Evolutionary conservation across 2,113 vertebrate genomes (phyloP).

Genomic region (Podilymbus podiceps): DNA sequence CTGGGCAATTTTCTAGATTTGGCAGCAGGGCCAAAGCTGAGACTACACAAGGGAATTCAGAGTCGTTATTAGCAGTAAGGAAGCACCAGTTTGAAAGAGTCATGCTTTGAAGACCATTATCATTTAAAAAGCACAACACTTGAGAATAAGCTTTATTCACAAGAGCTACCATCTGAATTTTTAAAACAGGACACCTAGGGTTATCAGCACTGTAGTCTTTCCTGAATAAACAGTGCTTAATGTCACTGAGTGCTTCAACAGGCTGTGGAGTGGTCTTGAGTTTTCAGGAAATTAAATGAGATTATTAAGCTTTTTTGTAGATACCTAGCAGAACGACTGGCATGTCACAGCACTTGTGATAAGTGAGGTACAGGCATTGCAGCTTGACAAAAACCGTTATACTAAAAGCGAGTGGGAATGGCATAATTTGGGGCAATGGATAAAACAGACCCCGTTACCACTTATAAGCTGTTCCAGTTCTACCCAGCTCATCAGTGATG

Average conservation of each 20-base stretch:
- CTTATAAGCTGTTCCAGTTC: background rate
- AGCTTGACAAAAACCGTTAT: background rate
- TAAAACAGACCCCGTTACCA: background rate
- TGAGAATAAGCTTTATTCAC: background rate
- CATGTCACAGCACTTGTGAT: background rate
- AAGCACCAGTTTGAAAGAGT: background rate
- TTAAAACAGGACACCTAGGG: background rate
- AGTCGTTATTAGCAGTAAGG: background rate
- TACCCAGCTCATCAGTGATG: background rate
- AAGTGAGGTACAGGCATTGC: accelerated
- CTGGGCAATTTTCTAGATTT: background rate
- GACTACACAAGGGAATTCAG: background rate
- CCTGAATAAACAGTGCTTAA: background rate
- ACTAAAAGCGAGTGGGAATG: background rate
- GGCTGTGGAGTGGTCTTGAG: background rate
- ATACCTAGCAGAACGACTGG: background rate
- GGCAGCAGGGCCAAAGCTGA: background rate
- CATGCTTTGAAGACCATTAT: background rate
- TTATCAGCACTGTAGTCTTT: background rate
- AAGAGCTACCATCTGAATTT: background rate
- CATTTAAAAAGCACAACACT: background rate
- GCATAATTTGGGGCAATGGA: background rate
- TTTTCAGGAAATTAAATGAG: background rate
- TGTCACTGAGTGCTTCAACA: background rate
- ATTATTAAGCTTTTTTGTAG: background rate